Percentiles rank a stretch among this genome's conserved stretches.
Conservation (phyloP, 2,113 vertebrate genomes). For the Leucopternis melanops region DNA sequence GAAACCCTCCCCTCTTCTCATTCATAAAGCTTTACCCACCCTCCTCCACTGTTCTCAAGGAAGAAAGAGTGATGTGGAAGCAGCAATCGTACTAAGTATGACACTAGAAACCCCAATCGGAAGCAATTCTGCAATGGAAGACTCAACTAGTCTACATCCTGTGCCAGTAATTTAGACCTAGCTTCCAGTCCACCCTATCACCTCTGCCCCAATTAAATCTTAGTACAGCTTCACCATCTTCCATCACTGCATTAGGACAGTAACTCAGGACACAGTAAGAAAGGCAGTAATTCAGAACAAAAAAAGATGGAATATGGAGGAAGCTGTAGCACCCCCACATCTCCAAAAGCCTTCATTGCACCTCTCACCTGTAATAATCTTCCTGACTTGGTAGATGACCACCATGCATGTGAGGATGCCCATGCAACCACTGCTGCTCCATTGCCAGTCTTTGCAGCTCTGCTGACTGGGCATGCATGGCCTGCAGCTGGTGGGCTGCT, state of each 20-base stretch:
- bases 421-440: slow-evolving; percentile 98
- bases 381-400: slow-evolving; percentile 95
- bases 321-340: not conserved
- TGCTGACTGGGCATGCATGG: slow-evolving; percentile 97
- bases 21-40: not conserved
- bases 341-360: not conserved
- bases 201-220: not conserved
- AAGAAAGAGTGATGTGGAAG: not conserved
- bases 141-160: not conserved
- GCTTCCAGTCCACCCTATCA: not conserved
- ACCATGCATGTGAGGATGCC: slow-evolving; percentile 96
- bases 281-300: not conserved
- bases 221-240: not conserved
- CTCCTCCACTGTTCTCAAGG: not conserved
- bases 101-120: not conserved
- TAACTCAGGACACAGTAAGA: not conserved
- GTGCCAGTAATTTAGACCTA: not conserved
- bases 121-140: not conserved
- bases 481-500: slow-evolving; percentile 95
- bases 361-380: slow-evolving; percentile 93
- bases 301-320: accelerated
- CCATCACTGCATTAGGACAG: not conserved
- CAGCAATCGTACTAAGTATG: accelerated
- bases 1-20: not conserved
- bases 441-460: slow-evolving; percentile 96